Base-by-base conservation (phyloP, 2,113 vertebrate species). In the Kryptolebias marmoratus region DNA sequence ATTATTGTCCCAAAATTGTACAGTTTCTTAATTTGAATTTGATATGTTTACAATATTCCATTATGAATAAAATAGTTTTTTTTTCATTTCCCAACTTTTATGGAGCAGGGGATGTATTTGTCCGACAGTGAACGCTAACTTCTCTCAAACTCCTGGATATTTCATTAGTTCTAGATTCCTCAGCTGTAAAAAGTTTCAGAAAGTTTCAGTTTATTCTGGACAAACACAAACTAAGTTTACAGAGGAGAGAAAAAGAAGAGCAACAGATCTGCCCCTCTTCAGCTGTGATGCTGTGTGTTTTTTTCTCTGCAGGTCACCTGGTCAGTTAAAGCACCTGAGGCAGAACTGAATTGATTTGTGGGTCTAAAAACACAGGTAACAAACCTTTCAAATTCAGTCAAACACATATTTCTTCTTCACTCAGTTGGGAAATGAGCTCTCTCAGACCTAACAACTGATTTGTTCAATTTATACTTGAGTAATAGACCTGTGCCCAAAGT, bases 121-220 rank as follows among this genome's bases (percentile, higher is more conserved):
- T 52, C 32, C 50, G 27, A 65, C 65, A 22, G 1, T 49, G n/a
- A 54, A 45, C 30, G 28, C 1, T 0, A 14, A n/a, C n/a, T 44
- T 45, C 50, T 48, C 14, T 1, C 11, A 48, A 61, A n/a, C 2
- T 2, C 44, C 27, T 54, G 30, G 1, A 39, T 7, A 36, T 55
- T 55, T 36, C 0, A 30, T 36, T 36, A 30, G 58, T 52, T 67
- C 58, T 27, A 60, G 58, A 39, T 64, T 39, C 56, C 42, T 39
- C 36, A n/a, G 30, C 15, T 12, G 59, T 62, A n/a, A 12, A 36
- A 9, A 53, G 32, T 62, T 62, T 13, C 22, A 6, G 69, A n/a
- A 4, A 4, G 61, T 80, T 75, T 11, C 3, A 4, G 61, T 77
- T 75, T 71, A 47, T 57, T 73, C 58, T 75, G 78, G 75, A 81